Percentiles rank a stretch among this genome's conserved stretches.
Conservation (phyloP, 2,113 vertebrate species). For the Uria aalge region DNA sequence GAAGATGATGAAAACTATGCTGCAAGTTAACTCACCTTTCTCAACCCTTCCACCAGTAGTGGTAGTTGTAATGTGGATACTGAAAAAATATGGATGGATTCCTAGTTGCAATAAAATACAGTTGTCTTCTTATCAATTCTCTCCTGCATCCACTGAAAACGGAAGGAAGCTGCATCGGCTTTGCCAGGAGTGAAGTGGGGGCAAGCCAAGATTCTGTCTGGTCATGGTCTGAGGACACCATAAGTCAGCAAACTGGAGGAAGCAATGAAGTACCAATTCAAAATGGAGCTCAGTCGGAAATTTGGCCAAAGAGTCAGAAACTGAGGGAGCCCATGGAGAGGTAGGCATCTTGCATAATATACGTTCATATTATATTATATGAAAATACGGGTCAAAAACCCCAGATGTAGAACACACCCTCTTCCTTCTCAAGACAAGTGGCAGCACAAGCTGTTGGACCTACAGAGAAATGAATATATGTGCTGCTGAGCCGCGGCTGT, state of each 20-base stretch:
- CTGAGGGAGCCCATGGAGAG: not conserved
- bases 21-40: not conserved
- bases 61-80: not conserved
- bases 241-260: not conserved
- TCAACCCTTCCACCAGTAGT: not conserved
- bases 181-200: not conserved
- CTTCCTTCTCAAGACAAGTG: not conserved
- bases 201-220: not conserved
- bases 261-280: not conserved
- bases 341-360: not conserved
- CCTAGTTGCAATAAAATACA: not conserved
- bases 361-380: not conserved
- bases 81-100: not conserved
- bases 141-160: not conserved
- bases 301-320: not conserved
- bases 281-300: not conserved
- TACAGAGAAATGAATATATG: rapidly evolving
- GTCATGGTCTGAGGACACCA: not conserved
- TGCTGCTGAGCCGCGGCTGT: not conserved
- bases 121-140: not conserved
- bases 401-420: too few relatives aligned
- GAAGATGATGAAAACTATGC: not conserved
- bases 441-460: not conserved
- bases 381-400: not conserved
- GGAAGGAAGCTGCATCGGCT: not conserved